Evolutionary conservation across 2,113 vertebrate species (phyloP).

Genomic region (Bucco capensis): DNA sequence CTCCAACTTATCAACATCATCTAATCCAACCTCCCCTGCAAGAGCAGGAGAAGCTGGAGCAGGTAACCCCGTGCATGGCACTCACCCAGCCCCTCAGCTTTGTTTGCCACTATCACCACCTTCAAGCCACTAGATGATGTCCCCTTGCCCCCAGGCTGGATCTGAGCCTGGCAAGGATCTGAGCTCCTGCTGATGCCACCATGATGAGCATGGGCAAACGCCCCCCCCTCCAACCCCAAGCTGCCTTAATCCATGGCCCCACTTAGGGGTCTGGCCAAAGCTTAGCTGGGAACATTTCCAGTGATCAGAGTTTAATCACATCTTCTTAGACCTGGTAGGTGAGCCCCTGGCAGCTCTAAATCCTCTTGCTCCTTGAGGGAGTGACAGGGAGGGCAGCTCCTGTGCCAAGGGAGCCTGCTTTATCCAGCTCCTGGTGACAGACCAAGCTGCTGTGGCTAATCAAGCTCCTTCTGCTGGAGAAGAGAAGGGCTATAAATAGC

Average conservation of each 20-base stretch:
- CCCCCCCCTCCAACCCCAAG: fast-evolving
- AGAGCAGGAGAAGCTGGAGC: too few species aligned
- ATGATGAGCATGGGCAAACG: fast-evolving
- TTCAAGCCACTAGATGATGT: neutral
- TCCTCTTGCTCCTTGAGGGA: neutral
- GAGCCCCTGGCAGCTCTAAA: neutral
- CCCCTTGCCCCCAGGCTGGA: neutral
- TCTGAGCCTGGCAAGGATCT: neutral
- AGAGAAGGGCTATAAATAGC: neutral
- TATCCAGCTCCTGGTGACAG: neutral
- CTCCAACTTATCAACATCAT: too few species aligned
- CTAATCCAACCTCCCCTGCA: too few species aligned
- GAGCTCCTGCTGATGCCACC: neutral
- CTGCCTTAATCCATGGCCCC: conserved; percentile 14
- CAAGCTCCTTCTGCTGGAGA: conserved; percentile 16
- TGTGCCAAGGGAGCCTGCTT: neutral
- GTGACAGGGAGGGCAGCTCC: neutral
- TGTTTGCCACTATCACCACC: neutral
- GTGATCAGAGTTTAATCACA: neutral
- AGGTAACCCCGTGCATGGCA: neutral
- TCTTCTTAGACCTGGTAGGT: neutral
- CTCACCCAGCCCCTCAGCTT: neutral
- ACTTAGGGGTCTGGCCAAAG: neutral
- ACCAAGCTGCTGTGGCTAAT: neutral
- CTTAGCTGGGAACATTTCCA: conserved; percentile 20